phyloP scores from a whole-genome alignment of 53 echinoderm and acorn worm species.

The Holothuria scabra region DNA sequence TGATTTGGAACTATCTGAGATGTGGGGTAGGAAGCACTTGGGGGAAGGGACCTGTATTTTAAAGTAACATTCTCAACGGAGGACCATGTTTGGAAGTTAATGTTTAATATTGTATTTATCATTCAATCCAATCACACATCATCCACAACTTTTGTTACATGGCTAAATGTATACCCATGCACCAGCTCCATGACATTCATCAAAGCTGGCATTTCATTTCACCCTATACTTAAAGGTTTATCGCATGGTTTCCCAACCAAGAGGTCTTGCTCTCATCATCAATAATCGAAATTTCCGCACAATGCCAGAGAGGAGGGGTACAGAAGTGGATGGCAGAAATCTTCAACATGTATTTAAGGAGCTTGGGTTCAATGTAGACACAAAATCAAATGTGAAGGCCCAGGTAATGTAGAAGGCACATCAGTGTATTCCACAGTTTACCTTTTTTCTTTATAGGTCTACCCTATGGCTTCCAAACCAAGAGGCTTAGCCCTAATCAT shows the following conservation, averaged over 20 bases:
- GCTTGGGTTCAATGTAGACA: slow-evolving; percentile 76
- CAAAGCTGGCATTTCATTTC: background rate
- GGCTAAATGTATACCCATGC: background rate
- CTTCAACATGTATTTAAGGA: slow-evolving; percentile 73
- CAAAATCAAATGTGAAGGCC: slow-evolving; percentile 16
- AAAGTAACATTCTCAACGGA: too few species aligned
- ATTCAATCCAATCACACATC: too few species aligned
- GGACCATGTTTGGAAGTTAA: too few species aligned
- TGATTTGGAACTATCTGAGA: too few species aligned
- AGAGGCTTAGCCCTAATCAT: slow-evolving; percentile 86
- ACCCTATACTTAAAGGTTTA: slow-evolving; percentile 67
- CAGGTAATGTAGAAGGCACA: slow-evolving; percentile 8
- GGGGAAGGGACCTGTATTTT: too few species aligned
- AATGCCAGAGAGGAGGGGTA: slow-evolving; percentile 83
- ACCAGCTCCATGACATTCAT: background rate
- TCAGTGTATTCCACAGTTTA: background rate
- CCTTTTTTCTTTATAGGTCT: slow-evolving; percentile 59
- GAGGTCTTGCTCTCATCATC: slow-evolving; percentile 86
- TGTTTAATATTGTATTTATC: too few species aligned
- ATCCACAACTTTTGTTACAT: too few species aligned
- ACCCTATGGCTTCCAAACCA: slow-evolving; percentile 78
- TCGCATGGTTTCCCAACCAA: slow-evolving; percentile 76
- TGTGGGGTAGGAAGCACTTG: too few species aligned
- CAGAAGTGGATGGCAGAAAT: slow-evolving; percentile 82
- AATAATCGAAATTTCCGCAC: slow-evolving; percentile 84